Conservation (phyloP, 2,113 vertebrate genomes). For the Cnemophilus loriae region DNA sequence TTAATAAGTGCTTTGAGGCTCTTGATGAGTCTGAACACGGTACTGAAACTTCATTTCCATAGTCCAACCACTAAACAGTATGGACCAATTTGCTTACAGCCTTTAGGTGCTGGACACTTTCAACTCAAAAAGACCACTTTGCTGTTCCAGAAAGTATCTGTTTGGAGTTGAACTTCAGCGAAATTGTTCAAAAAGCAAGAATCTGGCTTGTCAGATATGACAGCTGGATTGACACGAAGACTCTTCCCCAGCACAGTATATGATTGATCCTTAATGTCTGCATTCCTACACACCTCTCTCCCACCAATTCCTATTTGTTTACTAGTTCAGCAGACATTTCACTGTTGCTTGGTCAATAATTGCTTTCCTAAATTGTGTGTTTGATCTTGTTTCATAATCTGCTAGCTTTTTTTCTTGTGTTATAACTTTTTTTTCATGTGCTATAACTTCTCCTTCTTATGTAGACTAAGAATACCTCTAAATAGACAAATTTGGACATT, state of each 20-base stretch:
- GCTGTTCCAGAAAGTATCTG: not conserved
- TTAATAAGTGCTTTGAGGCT: not conserved
- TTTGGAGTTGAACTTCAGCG: not conserved
- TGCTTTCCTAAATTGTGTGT: not conserved
- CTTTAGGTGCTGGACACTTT: not conserved
- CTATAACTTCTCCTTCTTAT: not conserved
- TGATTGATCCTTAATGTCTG: not conserved
- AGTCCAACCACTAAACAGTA: accelerated
- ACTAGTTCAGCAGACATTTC: not conserved
- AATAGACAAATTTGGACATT: not conserved
- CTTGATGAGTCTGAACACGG: not conserved
- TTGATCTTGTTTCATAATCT: not conserved
- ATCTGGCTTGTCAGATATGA: not conserved
- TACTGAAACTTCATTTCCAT: not conserved
- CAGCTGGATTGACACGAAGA: not conserved
- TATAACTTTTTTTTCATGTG: accelerated
- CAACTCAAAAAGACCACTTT: not conserved
- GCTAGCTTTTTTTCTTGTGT: not conserved
- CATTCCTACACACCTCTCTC: not conserved
- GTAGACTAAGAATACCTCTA: not conserved
- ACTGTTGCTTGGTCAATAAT: not conserved
- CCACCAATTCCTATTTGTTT: not conserved
- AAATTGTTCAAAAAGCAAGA: not conserved
- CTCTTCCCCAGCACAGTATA: not conserved
- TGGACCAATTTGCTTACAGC: not conserved